Base-by-base conservation (phyloP, 2,113 vertebrate genomes). In the Oncorhynchus mykiss region DNA sequence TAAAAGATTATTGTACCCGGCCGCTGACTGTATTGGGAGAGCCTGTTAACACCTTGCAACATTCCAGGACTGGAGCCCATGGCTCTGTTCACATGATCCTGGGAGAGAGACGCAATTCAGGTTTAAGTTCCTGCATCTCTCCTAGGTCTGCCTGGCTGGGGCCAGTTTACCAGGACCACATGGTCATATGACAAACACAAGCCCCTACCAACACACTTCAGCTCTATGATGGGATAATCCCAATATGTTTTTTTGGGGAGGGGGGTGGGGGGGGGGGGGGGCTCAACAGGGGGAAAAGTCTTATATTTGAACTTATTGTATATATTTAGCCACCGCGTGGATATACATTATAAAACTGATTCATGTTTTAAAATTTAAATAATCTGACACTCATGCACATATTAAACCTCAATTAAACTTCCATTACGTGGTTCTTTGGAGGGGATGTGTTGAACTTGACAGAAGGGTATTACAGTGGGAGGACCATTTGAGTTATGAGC, bases 401-500 rank as follows among this genome's bases (percentile, higher is more conserved):
- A 75, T 84, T 66, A 54, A 74, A 80, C 54, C 39, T 13, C 27
- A 6, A 25, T 67, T 67, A 22, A 11, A 45, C 39, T 11, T 14
- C 29, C 60, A 13, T 11, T 66, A 62, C 16, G 22, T n/a, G 4
- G 0, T 66, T 29, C 18, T 13, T 27, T 31, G 31, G 20, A 54
- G 14, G 22, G 18, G 67, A 81, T 39, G 77, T 74, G 60, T 67
- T 64, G 20, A 66, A 59, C 59, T 68, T 62, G 49, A 72, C 69
- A 70, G 68, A 13, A 20, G 29, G n/a, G 27, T 72, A 59, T 54
- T 72, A 68, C 67, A 80, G 70, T 67, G 34, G 34, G 20, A 54
- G 67, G 31, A 74, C 3, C 14, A 64, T 72, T 62, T 80, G 54
- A 80, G 73, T 71, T 60, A 34, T 66, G 71, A 48, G 49, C 70